Percentiles rank a stretch among this genome's conserved stretches.
These are phyloP conservation scores for Octonoba sinensis DNA, from an alignment of 2,888 invertebrate genomes.

Conservation along the genomic window DNA sequence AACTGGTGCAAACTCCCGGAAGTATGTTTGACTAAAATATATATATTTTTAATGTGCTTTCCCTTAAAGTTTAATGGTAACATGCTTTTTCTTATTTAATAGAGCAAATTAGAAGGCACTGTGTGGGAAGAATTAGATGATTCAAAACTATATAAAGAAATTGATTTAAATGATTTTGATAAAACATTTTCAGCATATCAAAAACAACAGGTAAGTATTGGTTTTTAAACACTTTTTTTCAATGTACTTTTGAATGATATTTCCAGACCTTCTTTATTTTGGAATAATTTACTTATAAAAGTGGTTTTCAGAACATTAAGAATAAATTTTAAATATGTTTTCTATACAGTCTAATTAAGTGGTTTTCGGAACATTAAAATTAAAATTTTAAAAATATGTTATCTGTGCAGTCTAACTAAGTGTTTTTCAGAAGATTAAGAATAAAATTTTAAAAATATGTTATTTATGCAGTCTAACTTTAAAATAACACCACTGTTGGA, in stretches of 20 bases:
- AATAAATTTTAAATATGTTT: no score
- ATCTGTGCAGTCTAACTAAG: no score
- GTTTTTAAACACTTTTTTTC: background rate
- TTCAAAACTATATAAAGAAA: conserved; percentile 88
- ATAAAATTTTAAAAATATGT: no score
- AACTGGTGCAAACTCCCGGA: conserved; percentile 98
- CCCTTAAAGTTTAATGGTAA: background rate
- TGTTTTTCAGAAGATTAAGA: no score
- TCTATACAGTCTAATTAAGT: no score
- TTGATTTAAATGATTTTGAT: conserved; percentile 92
- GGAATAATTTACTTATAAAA: background rate
- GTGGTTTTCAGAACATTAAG: no score
- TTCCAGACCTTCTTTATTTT: background rate
- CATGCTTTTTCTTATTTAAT: conserved; percentile 30
- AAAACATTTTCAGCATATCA: conserved; percentile 89
- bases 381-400: no score
- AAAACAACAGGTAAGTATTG: conserved; percentile 65
- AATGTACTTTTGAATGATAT: background rate
- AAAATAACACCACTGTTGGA: no score
- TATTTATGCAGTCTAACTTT: no score
- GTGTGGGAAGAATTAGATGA: conserved; percentile 97
- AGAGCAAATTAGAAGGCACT: conserved; percentile 88
- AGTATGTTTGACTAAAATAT: conserved; percentile 67
- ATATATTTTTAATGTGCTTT: background rate
- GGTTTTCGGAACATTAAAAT: no score